Percentiles rank a stretch among this genome's conserved stretches.
Evolutionary conservation across 2,797 vertebrate species (phyloP).

Genomic region (Graptemys geographica): DNA sequence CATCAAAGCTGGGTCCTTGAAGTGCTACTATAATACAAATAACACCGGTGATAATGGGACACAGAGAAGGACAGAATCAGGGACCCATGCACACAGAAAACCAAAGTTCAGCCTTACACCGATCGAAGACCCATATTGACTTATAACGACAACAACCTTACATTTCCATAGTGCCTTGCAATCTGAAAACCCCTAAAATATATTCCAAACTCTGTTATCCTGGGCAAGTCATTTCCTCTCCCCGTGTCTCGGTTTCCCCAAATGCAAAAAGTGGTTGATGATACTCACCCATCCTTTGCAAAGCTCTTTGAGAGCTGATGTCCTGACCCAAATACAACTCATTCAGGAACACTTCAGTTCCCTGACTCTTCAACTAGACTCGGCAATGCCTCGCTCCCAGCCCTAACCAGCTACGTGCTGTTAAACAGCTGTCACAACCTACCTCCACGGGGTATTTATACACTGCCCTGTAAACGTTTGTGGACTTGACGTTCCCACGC

Average conservation of each 20-base stretch:
- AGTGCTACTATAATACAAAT: not conserved
- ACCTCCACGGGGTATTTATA: not conserved
- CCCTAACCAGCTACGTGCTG: not conserved
- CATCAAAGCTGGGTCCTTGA: not conserved
- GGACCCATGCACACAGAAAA: not conserved
- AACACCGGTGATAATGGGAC: not conserved
- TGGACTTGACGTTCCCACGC: not conserved
- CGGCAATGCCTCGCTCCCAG: not conserved
- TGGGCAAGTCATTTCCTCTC: not conserved
- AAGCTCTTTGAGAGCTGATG: not conserved
- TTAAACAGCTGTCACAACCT: rapidly evolving
- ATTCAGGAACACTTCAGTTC: not conserved
- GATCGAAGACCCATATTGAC: not conserved
- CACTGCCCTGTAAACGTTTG: not conserved
- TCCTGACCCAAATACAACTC: not conserved
- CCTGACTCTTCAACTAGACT: not conserved
- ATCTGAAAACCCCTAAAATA: not conserved
- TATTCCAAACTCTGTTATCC: not conserved
- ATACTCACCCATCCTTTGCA: rapidly evolving
- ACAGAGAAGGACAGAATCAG: not conserved
- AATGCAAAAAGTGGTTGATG: not conserved
- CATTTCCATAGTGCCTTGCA: not conserved
- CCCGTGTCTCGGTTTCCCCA: not conserved
- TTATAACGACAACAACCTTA: not conserved
- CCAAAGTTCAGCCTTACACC: not conserved